phyloP scores from a whole-genome alignment of 2,113 vertebrate species.

The Lycocorax pyrrhopterus region DNA sequence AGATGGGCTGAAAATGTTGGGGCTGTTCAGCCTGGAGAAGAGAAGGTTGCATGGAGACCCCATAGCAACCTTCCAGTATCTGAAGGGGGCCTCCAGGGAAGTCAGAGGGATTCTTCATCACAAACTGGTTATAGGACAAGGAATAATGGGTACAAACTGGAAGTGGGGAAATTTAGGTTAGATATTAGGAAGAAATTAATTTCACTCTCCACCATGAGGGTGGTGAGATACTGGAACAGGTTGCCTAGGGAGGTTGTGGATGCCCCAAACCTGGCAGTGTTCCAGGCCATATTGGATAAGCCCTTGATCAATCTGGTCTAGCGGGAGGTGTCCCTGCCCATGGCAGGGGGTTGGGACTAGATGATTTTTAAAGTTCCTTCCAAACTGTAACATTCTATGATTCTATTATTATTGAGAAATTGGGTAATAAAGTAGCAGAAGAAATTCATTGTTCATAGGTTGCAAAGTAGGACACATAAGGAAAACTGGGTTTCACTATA shows the following conservation, averaged over 20 bases:
- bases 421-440: background rate
- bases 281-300: background rate
- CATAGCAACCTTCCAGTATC: background rate
- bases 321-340: background rate
- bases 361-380: background rate
- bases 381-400: background rate
- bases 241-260: background rate
- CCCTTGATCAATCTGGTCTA: background rate
- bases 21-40: background rate
- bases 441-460: background rate
- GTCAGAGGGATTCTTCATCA: background rate
- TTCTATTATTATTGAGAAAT: background rate
- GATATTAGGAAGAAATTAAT: background rate
- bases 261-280: background rate
- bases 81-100: background rate
- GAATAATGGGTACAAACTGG: background rate
- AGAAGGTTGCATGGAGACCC: accelerated
- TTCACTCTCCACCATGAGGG: background rate
- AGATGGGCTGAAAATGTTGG: background rate
- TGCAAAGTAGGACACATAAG: background rate
- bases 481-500: background rate
- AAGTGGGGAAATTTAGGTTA: background rate
- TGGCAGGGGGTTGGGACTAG: background rate
- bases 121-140: background rate
- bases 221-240: background rate